These are phyloP conservation scores for Sebastes trivittatus DNA, from an alignment of 2,797 vertebrate genomes.

Conservation along the genomic window DNA sequence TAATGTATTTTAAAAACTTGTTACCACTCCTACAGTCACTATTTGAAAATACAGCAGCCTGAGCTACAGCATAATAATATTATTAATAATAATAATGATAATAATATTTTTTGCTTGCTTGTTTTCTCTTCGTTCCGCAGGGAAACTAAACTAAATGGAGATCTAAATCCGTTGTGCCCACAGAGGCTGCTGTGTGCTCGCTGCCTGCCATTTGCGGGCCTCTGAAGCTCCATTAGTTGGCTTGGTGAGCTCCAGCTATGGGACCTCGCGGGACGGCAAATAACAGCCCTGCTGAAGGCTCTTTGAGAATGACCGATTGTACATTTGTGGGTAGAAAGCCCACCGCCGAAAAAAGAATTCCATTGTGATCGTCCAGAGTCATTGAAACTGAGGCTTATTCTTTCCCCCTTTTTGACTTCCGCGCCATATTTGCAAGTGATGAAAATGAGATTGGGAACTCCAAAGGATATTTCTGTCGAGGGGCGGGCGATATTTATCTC, in stretches of 20 bases:
- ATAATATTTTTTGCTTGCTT: not conserved
- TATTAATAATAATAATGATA: not conserved
- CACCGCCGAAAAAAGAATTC: constrained; percentile 56
- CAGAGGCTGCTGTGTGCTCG: constrained; percentile 36
- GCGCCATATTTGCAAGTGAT: constrained; percentile 85
- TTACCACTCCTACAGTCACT: not conserved
- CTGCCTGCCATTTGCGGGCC: constrained; percentile 63
- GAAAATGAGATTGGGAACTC: constrained; percentile 74
- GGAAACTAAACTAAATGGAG: constrained; percentile 57
- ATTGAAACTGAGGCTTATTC: constrained; percentile 66
- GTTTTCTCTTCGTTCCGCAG: constrained; percentile 10
- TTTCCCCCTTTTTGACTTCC: constrained; percentile 55
- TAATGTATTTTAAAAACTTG: not conserved
- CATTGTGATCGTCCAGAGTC: constrained; percentile 66
- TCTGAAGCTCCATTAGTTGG: constrained; percentile 75
- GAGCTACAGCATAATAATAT: not conserved
- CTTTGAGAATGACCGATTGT: constrained; percentile 69
- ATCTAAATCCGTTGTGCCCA: constrained; percentile 46
- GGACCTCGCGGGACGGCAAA: constrained; percentile 68
- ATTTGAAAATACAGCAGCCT: not conserved
- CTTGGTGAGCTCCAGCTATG: constrained; percentile 62
- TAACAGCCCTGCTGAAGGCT: constrained; percentile 57
- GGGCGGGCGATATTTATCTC: constrained; percentile 74
- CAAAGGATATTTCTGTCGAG: constrained; percentile 77
- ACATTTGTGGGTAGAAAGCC: constrained; percentile 58